A percentile compares a stretch with the other conserved stretches of the same genome.
phyloP scores from a whole-genome alignment of 2,888 invertebrate species.

The Aromia moschata region DNA sequence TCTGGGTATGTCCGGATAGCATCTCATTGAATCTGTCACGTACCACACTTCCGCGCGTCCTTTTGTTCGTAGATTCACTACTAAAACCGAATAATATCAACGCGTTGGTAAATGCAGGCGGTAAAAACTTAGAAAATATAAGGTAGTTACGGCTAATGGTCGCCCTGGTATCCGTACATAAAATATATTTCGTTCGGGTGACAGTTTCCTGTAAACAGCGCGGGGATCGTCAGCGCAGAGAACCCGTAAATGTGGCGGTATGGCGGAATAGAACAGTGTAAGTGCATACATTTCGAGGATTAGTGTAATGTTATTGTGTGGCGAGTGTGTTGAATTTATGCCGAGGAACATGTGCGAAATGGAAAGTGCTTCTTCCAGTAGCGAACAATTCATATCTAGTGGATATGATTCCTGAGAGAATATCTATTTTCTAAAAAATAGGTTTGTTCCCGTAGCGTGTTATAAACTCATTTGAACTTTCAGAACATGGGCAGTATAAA shows the following conservation, averaged over 20 bases:
- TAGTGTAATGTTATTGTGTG: constrained; percentile 45
- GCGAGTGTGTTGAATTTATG: constrained; percentile 30
- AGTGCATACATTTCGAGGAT: constrained; percentile 50
- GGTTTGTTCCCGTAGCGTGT: too few relatives aligned
- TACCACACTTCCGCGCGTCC: not conserved
- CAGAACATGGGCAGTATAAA: too few relatives aligned
- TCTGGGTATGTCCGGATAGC: too few relatives aligned
- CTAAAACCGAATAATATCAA: not conserved
- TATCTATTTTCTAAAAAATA: not conserved
- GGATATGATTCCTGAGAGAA: not conserved
- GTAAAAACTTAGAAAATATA: not conserved
- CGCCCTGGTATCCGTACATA: not conserved
- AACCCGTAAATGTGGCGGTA: constrained; percentile 30
- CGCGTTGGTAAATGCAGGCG: not conserved
- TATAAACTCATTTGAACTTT: too few relatives aligned
- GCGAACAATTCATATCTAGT: not conserved
- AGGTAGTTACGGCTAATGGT: not conserved
- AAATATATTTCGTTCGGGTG: not conserved
- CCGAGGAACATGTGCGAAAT: constrained; percentile 23
- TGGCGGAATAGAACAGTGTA: constrained; percentile 34
- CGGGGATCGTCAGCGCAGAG: not conserved
- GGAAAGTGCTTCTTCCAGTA: constrained; percentile 26
- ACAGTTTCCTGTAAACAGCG: not conserved
- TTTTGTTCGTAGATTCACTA: not conserved
- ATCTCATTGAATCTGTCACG: not conserved